Conservation (phyloP, 2,797 vertebrate species). For the Sebastes matsubarae region DNA sequence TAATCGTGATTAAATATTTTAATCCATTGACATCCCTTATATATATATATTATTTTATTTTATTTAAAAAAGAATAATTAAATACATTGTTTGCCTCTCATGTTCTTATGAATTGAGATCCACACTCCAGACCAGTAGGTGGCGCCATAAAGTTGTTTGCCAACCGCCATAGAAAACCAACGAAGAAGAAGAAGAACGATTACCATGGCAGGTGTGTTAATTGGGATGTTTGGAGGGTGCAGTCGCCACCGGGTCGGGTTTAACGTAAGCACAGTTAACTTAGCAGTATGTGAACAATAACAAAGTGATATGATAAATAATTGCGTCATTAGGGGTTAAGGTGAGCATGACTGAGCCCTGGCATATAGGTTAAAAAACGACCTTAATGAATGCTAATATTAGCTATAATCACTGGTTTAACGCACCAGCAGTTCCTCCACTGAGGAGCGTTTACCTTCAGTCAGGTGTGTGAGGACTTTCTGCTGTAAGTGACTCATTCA, state of each 20-base stretch:
- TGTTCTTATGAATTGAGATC: not conserved
- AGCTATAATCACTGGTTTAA: not conserved
- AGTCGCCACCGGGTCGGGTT: rapidly evolving
- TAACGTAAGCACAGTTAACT: not conserved
- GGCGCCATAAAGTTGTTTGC: not conserved
- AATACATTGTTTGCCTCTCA: too few relatives aligned
- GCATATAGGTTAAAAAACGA: not conserved
- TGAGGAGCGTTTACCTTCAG: not conserved
- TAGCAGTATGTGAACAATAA: not conserved
- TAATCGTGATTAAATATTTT: too few relatives aligned
- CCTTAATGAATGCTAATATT: not conserved
- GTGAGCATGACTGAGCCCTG: not conserved
- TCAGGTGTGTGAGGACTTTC: not conserved
- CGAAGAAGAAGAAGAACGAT: not conserved
- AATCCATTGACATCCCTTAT: too few relatives aligned
- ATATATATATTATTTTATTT: too few relatives aligned
- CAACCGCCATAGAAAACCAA: not conserved
- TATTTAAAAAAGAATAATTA: too few relatives aligned
- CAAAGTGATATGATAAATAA: not conserved
- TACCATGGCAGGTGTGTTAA: too few relatives aligned
- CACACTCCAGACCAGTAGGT: not conserved
- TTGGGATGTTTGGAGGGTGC: too few relatives aligned
- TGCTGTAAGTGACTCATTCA: not conserved
- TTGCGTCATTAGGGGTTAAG: not conserved
- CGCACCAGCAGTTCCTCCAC: not conserved